Conservation (phyloP, 2,888 invertebrate species). For the Harpalus rubripes region DNA sequence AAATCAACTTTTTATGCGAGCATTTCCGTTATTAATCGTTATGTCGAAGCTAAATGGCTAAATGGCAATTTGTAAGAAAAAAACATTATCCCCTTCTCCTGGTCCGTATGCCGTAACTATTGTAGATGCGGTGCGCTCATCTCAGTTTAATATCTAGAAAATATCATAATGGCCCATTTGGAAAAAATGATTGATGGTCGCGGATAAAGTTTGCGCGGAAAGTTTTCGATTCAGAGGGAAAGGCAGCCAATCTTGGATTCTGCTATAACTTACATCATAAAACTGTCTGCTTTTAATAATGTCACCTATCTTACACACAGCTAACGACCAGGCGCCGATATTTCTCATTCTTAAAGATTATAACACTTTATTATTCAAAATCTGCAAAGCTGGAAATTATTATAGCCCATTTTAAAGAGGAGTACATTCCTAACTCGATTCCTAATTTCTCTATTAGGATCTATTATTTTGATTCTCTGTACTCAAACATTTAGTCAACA, state of each 20-base stretch:
- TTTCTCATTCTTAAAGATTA: neutral
- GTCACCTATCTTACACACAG: conserved; percentile 36
- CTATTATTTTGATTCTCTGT: too few species aligned
- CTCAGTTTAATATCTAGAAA: conserved; percentile 65
- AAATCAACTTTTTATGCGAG: conserved; percentile 77
- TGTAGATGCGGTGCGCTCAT: conserved; percentile 54
- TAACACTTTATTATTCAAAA: too few species aligned
- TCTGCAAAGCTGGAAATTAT: too few species aligned
- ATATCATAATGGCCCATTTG: conserved; percentile 66
- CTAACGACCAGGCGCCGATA: neutral
- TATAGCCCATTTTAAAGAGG: too few species aligned
- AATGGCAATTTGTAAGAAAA: conserved; percentile 74
- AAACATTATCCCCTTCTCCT: conserved; percentile 68
- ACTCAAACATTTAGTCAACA: too few species aligned
- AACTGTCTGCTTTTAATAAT: conserved; percentile 46
- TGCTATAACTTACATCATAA: conserved; percentile 28
- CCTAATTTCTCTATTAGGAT: too few species aligned
- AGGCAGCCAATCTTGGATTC: conserved; percentile 33
- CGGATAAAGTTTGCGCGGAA: conserved; percentile 52
- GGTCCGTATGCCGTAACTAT: conserved; percentile 57
- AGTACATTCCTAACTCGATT: too few species aligned
- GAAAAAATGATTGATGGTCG: conserved; percentile 64
- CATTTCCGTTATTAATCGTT: conserved; percentile 77
- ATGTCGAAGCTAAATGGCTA: conserved; percentile 73
- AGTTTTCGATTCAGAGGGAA: conserved; percentile 53